Evolutionary conservation across 2,113 vertebrate species (phyloP).

Genomic region (Rhynchomys soricoides): DNA sequence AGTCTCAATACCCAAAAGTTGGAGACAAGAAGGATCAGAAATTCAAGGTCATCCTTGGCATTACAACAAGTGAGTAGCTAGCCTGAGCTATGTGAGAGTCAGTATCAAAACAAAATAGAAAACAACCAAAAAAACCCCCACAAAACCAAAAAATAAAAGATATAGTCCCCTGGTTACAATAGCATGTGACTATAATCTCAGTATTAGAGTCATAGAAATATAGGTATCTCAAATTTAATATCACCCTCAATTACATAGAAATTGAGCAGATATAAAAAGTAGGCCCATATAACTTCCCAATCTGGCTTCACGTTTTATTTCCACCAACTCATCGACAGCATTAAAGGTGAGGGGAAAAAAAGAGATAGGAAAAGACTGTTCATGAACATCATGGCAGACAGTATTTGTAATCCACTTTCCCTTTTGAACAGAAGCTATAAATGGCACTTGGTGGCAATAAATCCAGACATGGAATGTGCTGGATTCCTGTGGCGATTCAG

Average conservation of each 20-base stretch:
- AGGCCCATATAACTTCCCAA: background rate
- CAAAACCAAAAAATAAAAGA: background rate
- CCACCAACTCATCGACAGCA: background rate
- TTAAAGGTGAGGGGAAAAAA: background rate
- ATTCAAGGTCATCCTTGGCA: background rate
- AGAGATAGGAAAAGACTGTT: background rate
- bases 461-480: background rate
- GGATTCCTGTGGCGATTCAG: background rate
- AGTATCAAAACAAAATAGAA: background rate
- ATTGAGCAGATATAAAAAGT: background rate
- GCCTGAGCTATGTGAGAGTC: background rate
- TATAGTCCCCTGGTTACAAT: background rate
- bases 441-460: background rate
- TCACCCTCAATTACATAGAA: background rate
- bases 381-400: background rate
- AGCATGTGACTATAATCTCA: background rate
- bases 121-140: background rate
- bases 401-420: background rate
- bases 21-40: background rate
- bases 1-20: too few relatives aligned
- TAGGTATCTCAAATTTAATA: background rate
- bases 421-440: background rate
- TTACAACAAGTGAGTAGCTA: background rate
- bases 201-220: background rate
- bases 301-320: background rate